These are phyloP conservation scores for Platysteira castanea DNA, from an alignment of 2,113 vertebrate species.

Conservation along the genomic window DNA sequence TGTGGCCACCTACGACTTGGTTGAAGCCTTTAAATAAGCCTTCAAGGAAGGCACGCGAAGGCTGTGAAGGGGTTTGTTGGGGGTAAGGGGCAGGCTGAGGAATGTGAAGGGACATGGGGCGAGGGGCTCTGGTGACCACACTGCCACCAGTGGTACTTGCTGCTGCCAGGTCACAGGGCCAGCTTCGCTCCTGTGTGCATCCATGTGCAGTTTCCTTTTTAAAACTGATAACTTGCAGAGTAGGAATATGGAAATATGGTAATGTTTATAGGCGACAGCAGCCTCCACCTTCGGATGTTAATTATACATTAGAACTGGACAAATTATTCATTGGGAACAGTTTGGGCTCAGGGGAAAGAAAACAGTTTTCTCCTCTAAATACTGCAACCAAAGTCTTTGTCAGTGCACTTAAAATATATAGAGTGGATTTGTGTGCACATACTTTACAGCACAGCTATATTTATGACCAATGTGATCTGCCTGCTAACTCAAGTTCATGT, in stretches of 20 bases:
- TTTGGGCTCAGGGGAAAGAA: conserved; percentile 5
- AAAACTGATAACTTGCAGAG: background rate
- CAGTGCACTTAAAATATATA: background rate
- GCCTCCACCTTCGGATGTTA: conserved; percentile 13
- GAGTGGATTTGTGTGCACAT: background rate
- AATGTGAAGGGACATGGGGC: accelerated
- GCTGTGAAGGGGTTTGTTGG: background rate
- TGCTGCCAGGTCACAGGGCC: background rate
- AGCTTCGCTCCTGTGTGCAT: accelerated
- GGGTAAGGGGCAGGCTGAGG: background rate
- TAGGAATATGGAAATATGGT: background rate
- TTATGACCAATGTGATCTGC: background rate
- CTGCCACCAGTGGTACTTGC: accelerated
- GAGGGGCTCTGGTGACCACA: background rate
- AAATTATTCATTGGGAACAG: conserved; percentile 36
- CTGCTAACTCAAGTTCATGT: background rate
- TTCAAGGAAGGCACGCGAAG: background rate
- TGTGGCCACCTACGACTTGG: background rate
- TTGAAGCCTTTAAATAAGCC: background rate
- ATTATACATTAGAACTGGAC: conserved; percentile 34
- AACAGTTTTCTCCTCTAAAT: conserved; percentile 26
- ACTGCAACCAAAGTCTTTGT: conserved; percentile 4
- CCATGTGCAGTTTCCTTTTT: background rate
- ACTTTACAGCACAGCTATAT: background rate
- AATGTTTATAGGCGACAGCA: conserved; percentile 17